Evolutionary conservation across 2,797 vertebrate genomes (phyloP), one percentile per base, ranked within the genome.

Genomic region (Phalanger gymnotis): DNA sequence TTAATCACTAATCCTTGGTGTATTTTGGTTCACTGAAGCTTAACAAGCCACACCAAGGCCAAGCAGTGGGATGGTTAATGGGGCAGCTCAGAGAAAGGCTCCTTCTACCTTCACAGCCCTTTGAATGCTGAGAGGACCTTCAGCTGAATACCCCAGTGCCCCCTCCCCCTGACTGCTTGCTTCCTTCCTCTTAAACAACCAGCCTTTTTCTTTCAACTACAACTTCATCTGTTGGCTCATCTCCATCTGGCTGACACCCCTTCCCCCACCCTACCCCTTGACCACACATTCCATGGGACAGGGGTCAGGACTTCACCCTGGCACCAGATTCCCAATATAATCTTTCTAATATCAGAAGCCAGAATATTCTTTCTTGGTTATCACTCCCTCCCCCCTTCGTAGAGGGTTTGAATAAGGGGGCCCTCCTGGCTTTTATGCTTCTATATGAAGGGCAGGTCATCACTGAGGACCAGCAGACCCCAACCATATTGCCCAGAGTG

Each of bases 1-100:
- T 91, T 55, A 93, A 31, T n/a, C 93, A 91, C 10, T 51, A 92
- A 90, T 30, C 93, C 52, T 90, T 89, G 12, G 92, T 31, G 52
- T 55, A 73, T 10, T 89, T 93, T 58, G 52, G 31, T 57, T 61
- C 34, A 0, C 57, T 92, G 92, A 81, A 89, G 53, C 12, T 52
- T 91, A 61, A 28, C 22, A 16, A 92, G 53, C 34, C 1, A 40
- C 92, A 40, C 0, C 25, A 81, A 81, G 90, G 54, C 31, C 58
- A 3, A 58, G 56, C 22, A 2, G 1, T 30, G 13, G 30, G 10
- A 10, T 1, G 28, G 11, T 27, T 11, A 47, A 47, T 0, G 47
- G 19, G 52, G 51, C 92, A 53, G 16, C 30, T 53, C 90, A 53
- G 51, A 90, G 30, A 53, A 90, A 54, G 90, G 12, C 27, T 34